Conservation (phyloP, 1,140 invertebrate species). For the Drosophila trapezifrons region DNA sequence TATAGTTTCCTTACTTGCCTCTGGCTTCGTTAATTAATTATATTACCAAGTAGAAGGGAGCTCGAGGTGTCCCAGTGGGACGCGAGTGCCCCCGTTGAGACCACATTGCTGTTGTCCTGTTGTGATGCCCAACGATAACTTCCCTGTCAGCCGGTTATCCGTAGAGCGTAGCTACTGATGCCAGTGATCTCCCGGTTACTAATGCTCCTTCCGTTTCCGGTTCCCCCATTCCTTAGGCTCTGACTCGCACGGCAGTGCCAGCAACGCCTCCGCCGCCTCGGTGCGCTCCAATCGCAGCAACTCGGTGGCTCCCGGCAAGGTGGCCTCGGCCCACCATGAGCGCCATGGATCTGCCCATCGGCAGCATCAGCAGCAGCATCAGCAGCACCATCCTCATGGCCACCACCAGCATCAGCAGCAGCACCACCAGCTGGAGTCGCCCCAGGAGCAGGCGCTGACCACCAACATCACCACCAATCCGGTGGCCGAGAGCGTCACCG, state of each 20-base stretch:
- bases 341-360: slow-evolving; percentile 73
- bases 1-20: slow-evolving; percentile 35
- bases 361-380: slow-evolving; percentile 59
- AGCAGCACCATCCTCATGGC: slow-evolving; percentile 55
- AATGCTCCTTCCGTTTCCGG: background rate
- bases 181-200: background rate
- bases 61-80: slow-evolving; percentile 7
- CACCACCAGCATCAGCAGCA: slow-evolving; percentile 39
- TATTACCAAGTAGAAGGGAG: slow-evolving; percentile 26
- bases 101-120: slow-evolving; percentile 51
- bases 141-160: slow-evolving; percentile 43
- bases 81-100: slow-evolving; percentile 30
- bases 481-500: slow-evolving; percentile 81
- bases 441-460: slow-evolving; percentile 69
- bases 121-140: slow-evolving; percentile 50
- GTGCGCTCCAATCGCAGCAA: slow-evolving; percentile 81
- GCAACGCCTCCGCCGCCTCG: slow-evolving; percentile 78
- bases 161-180: slow-evolving; percentile 15
- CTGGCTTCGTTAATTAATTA: slow-evolving; percentile 26
- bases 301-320: slow-evolving; percentile 78
- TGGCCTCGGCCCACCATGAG: slow-evolving; percentile 65
- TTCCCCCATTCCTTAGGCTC: slow-evolving; percentile 46
- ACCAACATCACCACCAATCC: slow-evolving; percentile 83
- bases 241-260: slow-evolving; percentile 72
- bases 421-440: slow-evolving; percentile 55